Base-by-base conservation (phyloP, 2,113 vertebrate genomes). In the Tretioscincus oriximinensis region DNA sequence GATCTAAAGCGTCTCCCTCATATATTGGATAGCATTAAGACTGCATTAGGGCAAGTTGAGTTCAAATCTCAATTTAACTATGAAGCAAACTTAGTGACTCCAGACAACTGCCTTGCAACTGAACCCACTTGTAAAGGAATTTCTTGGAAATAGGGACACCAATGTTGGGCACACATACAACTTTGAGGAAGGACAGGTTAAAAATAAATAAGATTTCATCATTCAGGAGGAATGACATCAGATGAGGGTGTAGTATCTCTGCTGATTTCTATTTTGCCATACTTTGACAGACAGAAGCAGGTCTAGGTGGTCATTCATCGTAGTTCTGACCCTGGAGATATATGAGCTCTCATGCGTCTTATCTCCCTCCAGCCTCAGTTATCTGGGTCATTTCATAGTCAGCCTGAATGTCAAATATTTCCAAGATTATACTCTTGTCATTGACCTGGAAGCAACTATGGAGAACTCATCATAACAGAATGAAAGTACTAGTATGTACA, bases 401-500 rank as follows among this genome's bases (percentile, higher is more conserved):
- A 70, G 67, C 67, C 66, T 70, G 54, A 28, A 79, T 63, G 54
- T 61, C 54, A 71, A 51, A 79, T 47, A 71, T 51, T 71, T 63
- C 35, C 26, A 71, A 79, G 31, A 63, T 71, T 79, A 71, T 47
- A 41, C 26, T 24, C 49, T 78, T 79, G 35, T 51, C 29, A 31
- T 31, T 71, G 54, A 79, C 51, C 77, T 79, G 77, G 51, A 79
- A 79, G 60, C 31, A 79, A 71, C 45, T 31, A 60, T 51, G 8
- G 66, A 14, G 69, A 29, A 58, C 31, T 3, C 22, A 71, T 35
- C 54, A 58, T 79, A 67, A 68, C 2, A 69, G 26, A 24, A 47
- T n/a, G n/a, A 16, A 58, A 58, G 14, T 41, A 41, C 5, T 41
- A 18, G 54, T 18, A 18, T 51, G 14, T 58, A 58, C 54, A 58